Conservation (phyloP, 2,113 vertebrate species). For the Anthoscopus minutus region DNA sequence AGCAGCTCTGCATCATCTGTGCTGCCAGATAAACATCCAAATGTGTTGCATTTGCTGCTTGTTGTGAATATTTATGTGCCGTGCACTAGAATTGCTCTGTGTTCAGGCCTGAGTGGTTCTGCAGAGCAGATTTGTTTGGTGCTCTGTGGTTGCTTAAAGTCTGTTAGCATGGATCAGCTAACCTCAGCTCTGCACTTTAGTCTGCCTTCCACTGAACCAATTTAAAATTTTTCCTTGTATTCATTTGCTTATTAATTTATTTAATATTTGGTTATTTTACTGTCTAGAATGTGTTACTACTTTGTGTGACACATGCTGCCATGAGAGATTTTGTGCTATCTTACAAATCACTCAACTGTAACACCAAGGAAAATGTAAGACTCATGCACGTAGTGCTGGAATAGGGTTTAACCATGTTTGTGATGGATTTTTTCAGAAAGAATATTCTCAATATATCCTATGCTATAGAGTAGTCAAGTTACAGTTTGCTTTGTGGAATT, state of each 20-base stretch:
- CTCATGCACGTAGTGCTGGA: not conserved
- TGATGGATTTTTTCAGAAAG: not conserved
- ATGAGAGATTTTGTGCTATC: not conserved
- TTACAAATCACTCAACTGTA: not conserved
- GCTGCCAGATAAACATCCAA: not conserved
- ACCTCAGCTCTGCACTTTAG: not conserved
- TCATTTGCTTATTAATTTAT: not conserved
- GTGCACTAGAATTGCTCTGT: not conserved
- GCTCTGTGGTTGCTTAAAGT: not conserved
- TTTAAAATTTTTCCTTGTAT: not conserved
- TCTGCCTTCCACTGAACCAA: not conserved
- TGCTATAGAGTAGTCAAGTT: not conserved
- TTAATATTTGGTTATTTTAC: not conserved
- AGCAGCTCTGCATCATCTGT: not conserved
- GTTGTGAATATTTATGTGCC: not conserved
- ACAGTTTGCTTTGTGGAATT: not conserved
- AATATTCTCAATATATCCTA: not conserved
- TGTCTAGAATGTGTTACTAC: not conserved
- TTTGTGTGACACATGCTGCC: not conserved
- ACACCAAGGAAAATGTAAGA: not conserved
- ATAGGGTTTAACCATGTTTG: not conserved
- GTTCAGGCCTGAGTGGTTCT: not conserved
- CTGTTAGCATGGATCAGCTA: not conserved
- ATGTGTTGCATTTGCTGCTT: not conserved
- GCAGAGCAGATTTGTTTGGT: not conserved